Evolutionary conservation across 23 tunicate genomes (phyloP), one percentile per base, ranked within the genome.

Genomic region (Halocynthia roretzi): DNA sequence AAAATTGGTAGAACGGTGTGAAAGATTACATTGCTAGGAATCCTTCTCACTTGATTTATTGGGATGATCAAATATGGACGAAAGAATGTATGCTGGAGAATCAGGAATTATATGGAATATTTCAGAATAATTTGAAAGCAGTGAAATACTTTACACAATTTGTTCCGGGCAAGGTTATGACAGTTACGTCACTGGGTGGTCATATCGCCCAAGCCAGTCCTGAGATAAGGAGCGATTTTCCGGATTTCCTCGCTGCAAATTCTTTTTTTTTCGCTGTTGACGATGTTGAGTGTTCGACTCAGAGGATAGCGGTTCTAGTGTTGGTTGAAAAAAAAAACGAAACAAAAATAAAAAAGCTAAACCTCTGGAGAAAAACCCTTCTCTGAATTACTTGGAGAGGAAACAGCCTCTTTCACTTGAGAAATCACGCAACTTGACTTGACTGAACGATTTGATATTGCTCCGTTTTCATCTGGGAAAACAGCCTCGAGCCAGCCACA

Each of bases 1-100:
- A 54, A 9, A 62, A 74, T 22, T 74, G 78, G 78, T 6, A 74
- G 0, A 56, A 6, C 56, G 78, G 78, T 8, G 22, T 74, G 5
- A 74, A 74, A 54, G 63, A 74, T 56, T 74, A 54, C 56, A 31
- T 74, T 53, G 62, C 78, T 15, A 74, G 78, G 6, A 74, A 74
- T 74, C n/a, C 62, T 50, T 8, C 48, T 51, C 6, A 20, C 48
- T 74, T 74, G 56, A 31, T 74, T 18, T 74, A 50, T n/a, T 74
- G 78, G 78, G 63, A 74, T 10, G 56, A 54, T 20, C 9, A 0
- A 15, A 74, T 74, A 14, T 74, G 78, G 78, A 74, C 31, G 10
- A 74, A 74, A 31, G 31, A 56, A 54, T 74, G 17, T 18, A 15
- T 74, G 48, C 19, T 15, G 23, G 56, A 54, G 5, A 53, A 56